These are phyloP conservation scores for Urocolius indicus DNA, from an alignment of 2,113 vertebrate species.

Conservation along the genomic window DNA sequence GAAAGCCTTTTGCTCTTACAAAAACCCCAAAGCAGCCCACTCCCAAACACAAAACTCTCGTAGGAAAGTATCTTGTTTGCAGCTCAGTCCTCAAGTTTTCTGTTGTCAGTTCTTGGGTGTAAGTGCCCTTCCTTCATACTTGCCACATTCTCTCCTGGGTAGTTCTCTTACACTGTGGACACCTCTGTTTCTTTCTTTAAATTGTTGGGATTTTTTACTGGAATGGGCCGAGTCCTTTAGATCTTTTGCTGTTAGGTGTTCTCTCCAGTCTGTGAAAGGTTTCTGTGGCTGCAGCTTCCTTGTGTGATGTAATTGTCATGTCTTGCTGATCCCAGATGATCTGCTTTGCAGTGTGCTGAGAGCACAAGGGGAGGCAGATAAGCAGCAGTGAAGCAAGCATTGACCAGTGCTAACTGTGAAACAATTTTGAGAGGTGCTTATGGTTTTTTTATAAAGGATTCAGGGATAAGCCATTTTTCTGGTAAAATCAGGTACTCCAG, in stretches of 20 bases:
- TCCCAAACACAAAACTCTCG: not conserved
- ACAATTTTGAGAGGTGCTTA: not conserved
- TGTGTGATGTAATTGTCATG: not conserved
- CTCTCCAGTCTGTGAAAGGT: not conserved
- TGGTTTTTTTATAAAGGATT: not conserved
- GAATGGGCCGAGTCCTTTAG: not conserved
- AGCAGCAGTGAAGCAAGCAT: not conserved
- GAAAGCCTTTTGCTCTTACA: not conserved
- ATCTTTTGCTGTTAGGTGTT: not conserved
- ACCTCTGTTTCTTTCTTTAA: too few species aligned
- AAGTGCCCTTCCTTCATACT: not conserved
- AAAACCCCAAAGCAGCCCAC: not conserved
- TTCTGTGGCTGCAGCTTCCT: not conserved
- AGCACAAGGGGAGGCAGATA: not conserved
- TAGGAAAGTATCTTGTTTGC: not conserved
- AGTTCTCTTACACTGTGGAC: not conserved
- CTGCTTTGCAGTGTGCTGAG: not conserved
- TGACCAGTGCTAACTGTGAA: not conserved
- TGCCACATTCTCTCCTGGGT: not conserved
- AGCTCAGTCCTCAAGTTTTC: not conserved
- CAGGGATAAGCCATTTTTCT: not conserved
- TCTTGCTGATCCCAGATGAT: not conserved
- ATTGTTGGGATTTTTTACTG: not conserved
- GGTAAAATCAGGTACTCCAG: not conserved
- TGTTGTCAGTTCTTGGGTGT: not conserved